Evolutionary conservation across 2,888 invertebrate genomes (phyloP), one percentile per base, ranked within the genome.

Genomic region (Sipha maydis): DNA sequence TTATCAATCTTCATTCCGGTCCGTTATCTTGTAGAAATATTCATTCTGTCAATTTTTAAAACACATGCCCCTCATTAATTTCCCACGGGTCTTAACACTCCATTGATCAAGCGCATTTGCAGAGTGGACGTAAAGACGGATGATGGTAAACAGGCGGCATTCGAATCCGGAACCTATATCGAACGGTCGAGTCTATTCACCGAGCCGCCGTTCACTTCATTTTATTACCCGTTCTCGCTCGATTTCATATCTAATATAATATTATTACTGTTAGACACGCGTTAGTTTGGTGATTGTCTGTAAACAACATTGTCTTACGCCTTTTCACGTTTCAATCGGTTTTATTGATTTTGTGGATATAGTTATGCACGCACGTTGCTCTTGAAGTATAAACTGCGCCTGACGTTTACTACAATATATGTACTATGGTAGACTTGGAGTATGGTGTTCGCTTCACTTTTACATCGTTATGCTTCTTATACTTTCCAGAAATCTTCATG

Each of bases 61-160:
- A 75, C 83, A 19, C 3, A 19, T 21, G 5, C 19, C 11, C 14
- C 25, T 54, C 75, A 28, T 75, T 83, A 83, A 75, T 75, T 83
- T 83, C 38, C 56, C n/a, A n/a, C 56, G n/a, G 34, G 54, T 75
- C 56, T 61, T 83, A 75, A 83, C 75, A 75, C 56, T 28, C 83
- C n/a, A 48, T 56, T 56, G 56, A 61, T 75, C 75, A 25, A 21
- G 9, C 56, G 38, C n/a, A 38, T 83, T 75, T 75, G 56, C 75
- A 8, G 75, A 73, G n/a, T 38, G 38, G 56, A 83, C 83, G n/a
- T 21, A 56, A 83, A 83, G 73, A 75, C 56, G 34, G 38, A 75
- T 83, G 56, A 31, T 48, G 14, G 48, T 14, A 8, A 8, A 14
- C 14, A 48, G 48, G 3, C 83, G 56, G 56, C 28, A n/a, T 83